Evolutionary conservation across 2,797 vertebrate genomes (phyloP), one percentile per base, ranked within the genome.

Genomic region (Peromyscus eremicus): DNA sequence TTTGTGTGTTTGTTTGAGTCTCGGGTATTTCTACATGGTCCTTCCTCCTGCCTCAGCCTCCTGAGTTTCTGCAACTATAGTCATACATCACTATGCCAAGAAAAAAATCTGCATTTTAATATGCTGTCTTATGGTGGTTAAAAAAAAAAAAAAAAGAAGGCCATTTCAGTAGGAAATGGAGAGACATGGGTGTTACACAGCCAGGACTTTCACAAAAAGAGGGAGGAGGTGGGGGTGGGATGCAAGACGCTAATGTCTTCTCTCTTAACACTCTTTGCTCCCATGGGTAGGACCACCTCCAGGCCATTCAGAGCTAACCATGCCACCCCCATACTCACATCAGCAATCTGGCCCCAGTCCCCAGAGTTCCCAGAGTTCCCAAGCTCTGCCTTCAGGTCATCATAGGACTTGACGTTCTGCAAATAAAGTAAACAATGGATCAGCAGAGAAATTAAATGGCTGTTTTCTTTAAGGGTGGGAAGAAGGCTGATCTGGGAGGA

Each of bases 321-420:
- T 62, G 17, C 70, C 37, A 76, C 89, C 66, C 19, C 23, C 1
- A 0, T 95, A 98, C 99, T 98, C 98, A 99, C 99, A 14, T 98
- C 94, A 32, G 98, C 98, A 84, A 99, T 98, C 84, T 98, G 94
- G 81, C 96, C 97, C 0, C 99, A 93, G 82, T 98, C 97, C 29
- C 94, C 96, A 2, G 98, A 95, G 0, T 99, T 98, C 29, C 94
- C 96, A 2, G 98, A 95, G 0, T 99, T 98, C 0, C 98, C 98
- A 62, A 99, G 98, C 96, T 99, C 99, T 0, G 98, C 97, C 97
- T 98, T 99, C 98, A 99, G 90, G 0, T 97, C 98, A 55, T 99
- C 99, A 0, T 99, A 99, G 80, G 99, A 99, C 98, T 99, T 99
- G 94, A 94, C 96, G 16, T 98, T 98, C 99, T 99, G 97, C 88